Evolutionary conservation across 2,113 vertebrate genomes (phyloP).

Genomic region (Xiphophorus hellerii): DNA sequence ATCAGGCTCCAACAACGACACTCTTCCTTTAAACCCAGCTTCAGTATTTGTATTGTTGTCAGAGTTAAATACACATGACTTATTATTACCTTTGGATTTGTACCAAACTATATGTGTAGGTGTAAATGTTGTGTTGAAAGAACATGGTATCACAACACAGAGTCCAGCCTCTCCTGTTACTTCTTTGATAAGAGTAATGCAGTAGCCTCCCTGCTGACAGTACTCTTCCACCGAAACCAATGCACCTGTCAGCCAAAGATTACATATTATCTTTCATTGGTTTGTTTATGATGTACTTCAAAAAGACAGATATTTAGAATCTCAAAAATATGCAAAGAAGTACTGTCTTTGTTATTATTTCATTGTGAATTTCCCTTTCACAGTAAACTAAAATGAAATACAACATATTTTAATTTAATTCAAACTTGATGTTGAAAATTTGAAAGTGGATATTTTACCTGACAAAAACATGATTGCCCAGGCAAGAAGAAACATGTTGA

Average conservation of each 20-base stretch:
- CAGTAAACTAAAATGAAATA: too few species aligned
- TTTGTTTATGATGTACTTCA: too few species aligned
- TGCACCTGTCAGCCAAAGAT: conserved; percentile 9
- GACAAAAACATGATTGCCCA: background rate
- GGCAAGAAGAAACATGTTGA: background rate
- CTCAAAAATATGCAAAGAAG: too few species aligned
- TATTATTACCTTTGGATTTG: background rate
- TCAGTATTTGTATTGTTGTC: background rate
- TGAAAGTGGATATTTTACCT: too few species aligned
- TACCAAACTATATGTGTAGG: conserved; percentile 38
- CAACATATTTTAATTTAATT: too few species aligned
- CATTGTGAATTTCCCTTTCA: too few species aligned
- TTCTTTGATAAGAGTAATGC: conserved; percentile 2
- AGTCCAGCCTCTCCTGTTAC: conserved; percentile 56
- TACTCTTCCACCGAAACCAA: rapidly evolving
- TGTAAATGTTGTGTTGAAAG: background rate
- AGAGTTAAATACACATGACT: conserved; percentile 19
- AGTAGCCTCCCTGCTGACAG: background rate
- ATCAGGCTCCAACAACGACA: conserved; percentile 45
- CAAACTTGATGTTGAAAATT: too few species aligned
- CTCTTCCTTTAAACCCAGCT: conserved; percentile 14
- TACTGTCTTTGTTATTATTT: too few species aligned
- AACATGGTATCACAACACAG: conserved; percentile 60
- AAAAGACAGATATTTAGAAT: too few species aligned
- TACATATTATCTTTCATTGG: too few species aligned